These are phyloP conservation scores for Scleropages formosus DNA, from an alignment of 2,797 vertebrate species.

Conservation along the genomic window DNA sequence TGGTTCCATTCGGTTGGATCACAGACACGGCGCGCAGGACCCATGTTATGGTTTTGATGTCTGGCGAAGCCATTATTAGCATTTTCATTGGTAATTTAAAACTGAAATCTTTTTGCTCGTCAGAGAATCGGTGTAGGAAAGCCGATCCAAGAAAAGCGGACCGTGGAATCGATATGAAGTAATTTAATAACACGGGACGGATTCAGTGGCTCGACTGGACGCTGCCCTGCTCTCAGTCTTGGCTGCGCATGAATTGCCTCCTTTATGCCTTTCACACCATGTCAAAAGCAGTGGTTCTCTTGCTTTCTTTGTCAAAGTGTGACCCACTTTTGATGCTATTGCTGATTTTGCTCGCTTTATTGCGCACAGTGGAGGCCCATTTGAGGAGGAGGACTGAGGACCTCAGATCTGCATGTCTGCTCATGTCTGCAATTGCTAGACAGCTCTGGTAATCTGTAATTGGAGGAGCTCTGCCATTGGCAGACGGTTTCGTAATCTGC, in stretches of 20 bases:
- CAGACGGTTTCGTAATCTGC: too few species aligned
- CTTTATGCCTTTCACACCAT: neutral
- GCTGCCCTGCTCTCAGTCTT: neutral
- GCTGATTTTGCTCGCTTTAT: neutral
- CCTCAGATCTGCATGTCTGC: neutral
- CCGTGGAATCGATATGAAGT: slow-evolving; percentile 22
- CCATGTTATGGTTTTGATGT: neutral
- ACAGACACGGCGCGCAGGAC: neutral
- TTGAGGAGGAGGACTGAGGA: neutral
- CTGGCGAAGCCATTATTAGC: neutral
- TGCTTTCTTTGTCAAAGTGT: neutral
- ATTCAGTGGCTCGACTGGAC: neutral
- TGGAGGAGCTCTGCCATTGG: too few species aligned
- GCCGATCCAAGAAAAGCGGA: slow-evolving; percentile 22
- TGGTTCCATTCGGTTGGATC: neutral
- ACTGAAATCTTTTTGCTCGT: neutral
- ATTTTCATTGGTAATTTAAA: neutral
- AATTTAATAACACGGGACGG: slow-evolving; percentile 12
- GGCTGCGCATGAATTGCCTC: neutral
- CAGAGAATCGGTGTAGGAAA: neutral
- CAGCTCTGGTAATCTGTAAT: too few species aligned
- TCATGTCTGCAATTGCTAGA: neutral
- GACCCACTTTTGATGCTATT: neutral
- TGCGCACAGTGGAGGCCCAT: neutral
- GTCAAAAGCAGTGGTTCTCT: too few species aligned